Base-by-base conservation (phyloP, 92 coral and sea anemone species). In the Epizoanthus fatuus region DNA sequence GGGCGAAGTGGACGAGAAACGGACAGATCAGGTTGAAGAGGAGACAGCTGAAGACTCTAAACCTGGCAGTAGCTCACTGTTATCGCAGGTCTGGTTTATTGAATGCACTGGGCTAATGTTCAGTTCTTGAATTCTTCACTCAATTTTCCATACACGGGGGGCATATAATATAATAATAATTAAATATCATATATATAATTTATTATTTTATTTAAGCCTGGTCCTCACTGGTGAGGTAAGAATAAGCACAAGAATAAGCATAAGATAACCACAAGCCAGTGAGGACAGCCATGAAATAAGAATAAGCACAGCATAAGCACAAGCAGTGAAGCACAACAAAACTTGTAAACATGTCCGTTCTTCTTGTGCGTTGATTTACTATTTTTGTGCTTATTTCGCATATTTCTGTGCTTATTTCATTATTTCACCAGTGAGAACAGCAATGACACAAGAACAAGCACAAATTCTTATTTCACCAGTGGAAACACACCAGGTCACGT, bases 21-120 rank as follows among this genome's bases (percentile, higher is more conserved):
- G 53, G 38, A 44, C 70, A 77, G 47, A 56, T 56, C 66, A 75
- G 25, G 40, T 29, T 57, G 66, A 75, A 56, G 9, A 75, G 66
- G 81, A 75, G 20, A 77, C 57, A 39, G 44, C 71, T 7, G 82
- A 77, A 29, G 81, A 76, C 25, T 38, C 56, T 59, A 77, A 60
- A 47, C 58, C 71, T 60, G 82, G 82, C 51, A 45, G 39, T 77
- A 59, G 82, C 70, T 77, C 69, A 38, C 58, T 77, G 63, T 77
- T 56, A 54, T 16, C 63, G 55, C 82, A 77, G 82, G 82, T 77
- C 82, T 77, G 82, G 70, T 60, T 77, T 77, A 42, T 60, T 77
- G 69, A 77, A 62, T 68, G 55, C 82, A 77, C 56, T 58, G 82
- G 82, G 70, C 82, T 56, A 42, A 39, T 10, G 59, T 75, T 29